A percentile compares a stretch with the other conserved stretches of the same genome.
phyloP scores from a whole-genome alignment of 1,140 invertebrate species.

The Acromyrmex echinatior region DNA sequence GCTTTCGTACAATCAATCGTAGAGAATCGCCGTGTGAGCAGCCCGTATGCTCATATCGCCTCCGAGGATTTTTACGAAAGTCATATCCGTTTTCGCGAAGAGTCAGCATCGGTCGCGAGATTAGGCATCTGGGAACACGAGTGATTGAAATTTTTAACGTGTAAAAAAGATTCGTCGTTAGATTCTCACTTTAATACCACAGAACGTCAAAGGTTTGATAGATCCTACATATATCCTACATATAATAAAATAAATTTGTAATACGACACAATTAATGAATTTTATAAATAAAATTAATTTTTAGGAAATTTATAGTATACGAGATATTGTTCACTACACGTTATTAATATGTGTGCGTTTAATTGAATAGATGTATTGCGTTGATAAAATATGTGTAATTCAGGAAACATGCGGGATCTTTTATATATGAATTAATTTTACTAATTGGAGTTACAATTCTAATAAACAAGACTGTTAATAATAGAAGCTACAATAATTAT shows the following conservation, averaged over 20 bases:
- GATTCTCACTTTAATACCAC: not conserved
- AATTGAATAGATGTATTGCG: slow-evolving; percentile 7
- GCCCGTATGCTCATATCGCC: slow-evolving; percentile 35
- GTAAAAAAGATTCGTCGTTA: not conserved
- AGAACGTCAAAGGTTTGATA: not conserved
- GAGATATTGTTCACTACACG: not conserved
- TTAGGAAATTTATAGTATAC: slow-evolving; percentile 4
- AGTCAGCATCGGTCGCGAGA: not conserved
- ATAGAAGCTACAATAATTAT: not conserved
- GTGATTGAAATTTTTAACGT: not conserved
- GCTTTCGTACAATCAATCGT: slow-evolving; percentile 79
- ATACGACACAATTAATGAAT: not conserved
- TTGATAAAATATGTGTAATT: slow-evolving; percentile 14
- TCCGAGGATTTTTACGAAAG: slow-evolving; percentile 23
- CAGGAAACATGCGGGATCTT: slow-evolving; percentile 24
- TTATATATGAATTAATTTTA: not conserved
- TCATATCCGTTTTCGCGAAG: not conserved
- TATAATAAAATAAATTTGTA: not conserved
- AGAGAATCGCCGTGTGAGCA: slow-evolving; percentile 68
- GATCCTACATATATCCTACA: not conserved
- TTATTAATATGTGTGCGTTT: slow-evolving; percentile 5
- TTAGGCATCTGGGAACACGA: slow-evolving; percentile 16
- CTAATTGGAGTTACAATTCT: not conserved
- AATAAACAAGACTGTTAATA: slow-evolving; percentile 24
- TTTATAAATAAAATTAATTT: not conserved